A percentile compares a stretch with the other conserved stretches of the same genome.
Conservation (phyloP, 2,888 invertebrate genomes). For the Caenorhabditis sp. region DNA sequence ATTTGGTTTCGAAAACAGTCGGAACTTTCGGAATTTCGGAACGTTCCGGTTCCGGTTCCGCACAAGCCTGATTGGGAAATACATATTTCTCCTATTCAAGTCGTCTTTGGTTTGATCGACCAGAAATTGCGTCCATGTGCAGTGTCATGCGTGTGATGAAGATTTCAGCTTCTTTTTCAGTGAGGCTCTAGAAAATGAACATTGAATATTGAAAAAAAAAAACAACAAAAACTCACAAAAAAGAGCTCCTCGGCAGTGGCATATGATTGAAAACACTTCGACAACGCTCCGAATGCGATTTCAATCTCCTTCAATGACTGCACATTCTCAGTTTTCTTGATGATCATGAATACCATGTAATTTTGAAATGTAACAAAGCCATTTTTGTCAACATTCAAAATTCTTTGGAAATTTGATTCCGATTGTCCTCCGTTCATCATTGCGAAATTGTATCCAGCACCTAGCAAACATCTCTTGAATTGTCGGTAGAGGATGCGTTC, state of each 20-base stretch:
- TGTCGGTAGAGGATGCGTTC: constrained; percentile 97
- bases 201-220: not conserved
- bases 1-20: too few relatives aligned
- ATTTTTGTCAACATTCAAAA: constrained; percentile 85
- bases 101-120: constrained; percentile 90
- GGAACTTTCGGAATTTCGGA: too few relatives aligned
- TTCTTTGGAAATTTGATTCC: constrained; percentile 97
- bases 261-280: constrained; percentile 91
- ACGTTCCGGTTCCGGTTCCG: too few relatives aligned
- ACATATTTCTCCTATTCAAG: constrained; percentile 98
- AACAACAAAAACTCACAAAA: constrained; percentile 80
- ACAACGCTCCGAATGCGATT: constrained; percentile 98
- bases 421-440: constrained; percentile 99
- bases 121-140: constrained; percentile 89
- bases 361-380: constrained; percentile 97
- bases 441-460: constrained; percentile 97
- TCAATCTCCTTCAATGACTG: constrained; percentile 99
- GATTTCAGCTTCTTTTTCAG: constrained; percentile 99
- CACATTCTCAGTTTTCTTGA: constrained; percentile 99
- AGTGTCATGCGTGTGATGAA: constrained; percentile 98
- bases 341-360: constrained; percentile 99
- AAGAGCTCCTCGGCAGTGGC: constrained; percentile 98
- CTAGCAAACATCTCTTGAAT: constrained; percentile 97
- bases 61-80: too few relatives aligned
- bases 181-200: constrained; percentile 85